Evolutionary conservation across 2,888 invertebrate species (phyloP), one percentile per base, ranked within the genome.

Genomic region (Catotricha subobsoleta): DNA sequence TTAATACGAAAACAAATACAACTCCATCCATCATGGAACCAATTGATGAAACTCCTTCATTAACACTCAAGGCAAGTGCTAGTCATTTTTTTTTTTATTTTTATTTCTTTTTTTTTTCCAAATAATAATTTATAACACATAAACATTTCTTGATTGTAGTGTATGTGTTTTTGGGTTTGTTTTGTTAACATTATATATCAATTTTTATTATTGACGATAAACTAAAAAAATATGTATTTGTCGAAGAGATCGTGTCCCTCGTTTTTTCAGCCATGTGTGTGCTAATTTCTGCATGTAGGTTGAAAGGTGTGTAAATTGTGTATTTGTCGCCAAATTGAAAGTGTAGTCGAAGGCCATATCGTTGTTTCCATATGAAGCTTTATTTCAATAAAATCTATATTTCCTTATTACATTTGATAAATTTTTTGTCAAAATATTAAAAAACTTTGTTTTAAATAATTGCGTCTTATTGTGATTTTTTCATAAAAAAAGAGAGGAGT

Each of bases 1-100:
- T 36, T 13, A 36, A 25, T 16, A 15, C 36, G 2, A 36, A 36
- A 36, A 23, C 36, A 10, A 36, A 36, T 36, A 13, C 36, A 15
- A 20, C 36, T 15, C 21, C 36, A 4, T 36, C 36, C 15, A 36
- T 36, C 3, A 36, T 36, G 36, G 36, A 36, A 15, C 36, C 36
- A 13, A 36, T 36, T 16, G 36, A 36, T 15, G 36, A 36, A 10
- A 36, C 36, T 9, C 36, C 36, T 23, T 36, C 36, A 5, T 16
- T 36, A 10, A 36, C 21, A 36, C 16, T 13, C 13, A 25, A 6
- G 16, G 36, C 25, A 36, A 23, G 36, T 3, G 7, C 29, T 29
- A 5, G 9, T 29, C 7, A 5, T n/a, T 29, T 29, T 8, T 10
- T 9, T n/a, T 29, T 5, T 29, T 29, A 5, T 29, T n/a, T 29